These are phyloP conservation scores for Discoglossus pictus DNA, from an alignment of 2,797 vertebrate species.

Conservation along the genomic window DNA sequence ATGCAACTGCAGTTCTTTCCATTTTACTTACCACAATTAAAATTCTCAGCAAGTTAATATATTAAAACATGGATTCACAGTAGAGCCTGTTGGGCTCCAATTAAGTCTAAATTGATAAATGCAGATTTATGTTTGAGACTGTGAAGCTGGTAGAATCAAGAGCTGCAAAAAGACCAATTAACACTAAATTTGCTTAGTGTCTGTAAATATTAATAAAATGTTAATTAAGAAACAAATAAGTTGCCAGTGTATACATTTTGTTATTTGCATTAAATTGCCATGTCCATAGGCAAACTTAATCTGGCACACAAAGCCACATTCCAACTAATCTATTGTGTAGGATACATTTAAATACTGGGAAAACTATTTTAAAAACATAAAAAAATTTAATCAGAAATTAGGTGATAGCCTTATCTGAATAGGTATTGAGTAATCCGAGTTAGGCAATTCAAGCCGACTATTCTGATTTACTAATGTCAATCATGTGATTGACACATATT, in stretches of 20 bases:
- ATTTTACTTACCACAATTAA: conserved; percentile 61
- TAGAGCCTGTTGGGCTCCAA: conserved; percentile 62
- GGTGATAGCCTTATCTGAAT: no score
- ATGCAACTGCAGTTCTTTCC: conserved; percentile 59
- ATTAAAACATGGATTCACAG: conserved; percentile 63
- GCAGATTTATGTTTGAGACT: conserved; percentile 64
- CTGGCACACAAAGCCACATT: no score
- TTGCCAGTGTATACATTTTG: neutral
- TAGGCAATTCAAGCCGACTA: no score
- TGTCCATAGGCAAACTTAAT: no score
- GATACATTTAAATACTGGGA: no score
- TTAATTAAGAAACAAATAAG: conserved; percentile 23
- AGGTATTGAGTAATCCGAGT: no score
- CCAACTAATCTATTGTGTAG: no score
- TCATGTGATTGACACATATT: no score
- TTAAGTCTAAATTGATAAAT: conserved; percentile 68
- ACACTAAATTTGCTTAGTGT: conserved; percentile 68
- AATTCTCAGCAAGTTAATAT: conserved; percentile 61
- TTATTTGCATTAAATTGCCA: neutral
- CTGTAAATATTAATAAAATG: conserved; percentile 64
- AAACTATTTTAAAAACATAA: no score
- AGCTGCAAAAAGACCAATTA: conserved; percentile 70
- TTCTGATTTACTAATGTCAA: no score
- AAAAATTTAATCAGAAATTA: no score
- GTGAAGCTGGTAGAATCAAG: conserved; percentile 66